phyloP scores from a whole-genome alignment of 64 coral and sea anemone genomes.

The Actinia equina region DNA sequence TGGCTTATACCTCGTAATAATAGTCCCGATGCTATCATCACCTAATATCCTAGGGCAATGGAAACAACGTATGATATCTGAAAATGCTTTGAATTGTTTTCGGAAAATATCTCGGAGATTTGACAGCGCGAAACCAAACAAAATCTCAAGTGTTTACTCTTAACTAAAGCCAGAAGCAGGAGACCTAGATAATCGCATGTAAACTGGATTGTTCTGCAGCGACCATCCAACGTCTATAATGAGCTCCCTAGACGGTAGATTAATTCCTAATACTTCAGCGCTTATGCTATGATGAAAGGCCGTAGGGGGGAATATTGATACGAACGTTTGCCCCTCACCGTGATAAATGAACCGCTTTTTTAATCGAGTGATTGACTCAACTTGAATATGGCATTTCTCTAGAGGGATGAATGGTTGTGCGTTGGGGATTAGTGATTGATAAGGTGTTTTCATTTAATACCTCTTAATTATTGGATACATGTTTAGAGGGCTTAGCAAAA shows the following conservation, averaged over 20 bases:
- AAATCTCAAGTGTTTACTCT: conserved; percentile 12
- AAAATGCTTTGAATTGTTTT: background rate
- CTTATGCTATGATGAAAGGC: background rate
- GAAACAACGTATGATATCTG: background rate
- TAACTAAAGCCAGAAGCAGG: background rate
- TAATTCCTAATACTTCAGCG: background rate
- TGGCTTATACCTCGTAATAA: background rate
- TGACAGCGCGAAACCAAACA: background rate
- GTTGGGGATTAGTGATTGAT: background rate
- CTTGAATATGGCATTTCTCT: background rate
- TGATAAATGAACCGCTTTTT: conserved; percentile 13
- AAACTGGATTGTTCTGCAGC: background rate
- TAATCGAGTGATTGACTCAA: background rate
- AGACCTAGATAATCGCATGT: background rate
- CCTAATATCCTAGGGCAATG: background rate
- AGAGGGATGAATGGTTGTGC: background rate
- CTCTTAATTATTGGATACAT: background rate
- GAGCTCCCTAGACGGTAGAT: conserved; percentile 4
- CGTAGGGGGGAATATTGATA: background rate
- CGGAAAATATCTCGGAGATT: background rate
- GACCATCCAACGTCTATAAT: background rate
- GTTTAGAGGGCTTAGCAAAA: conserved; percentile 1
- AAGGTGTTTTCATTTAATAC: background rate
- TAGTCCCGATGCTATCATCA: background rate
- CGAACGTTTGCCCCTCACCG: background rate